Evolutionary conservation across 2,797 vertebrate genomes (phyloP).

Genomic region (Eulemur rubriventer): DNA sequence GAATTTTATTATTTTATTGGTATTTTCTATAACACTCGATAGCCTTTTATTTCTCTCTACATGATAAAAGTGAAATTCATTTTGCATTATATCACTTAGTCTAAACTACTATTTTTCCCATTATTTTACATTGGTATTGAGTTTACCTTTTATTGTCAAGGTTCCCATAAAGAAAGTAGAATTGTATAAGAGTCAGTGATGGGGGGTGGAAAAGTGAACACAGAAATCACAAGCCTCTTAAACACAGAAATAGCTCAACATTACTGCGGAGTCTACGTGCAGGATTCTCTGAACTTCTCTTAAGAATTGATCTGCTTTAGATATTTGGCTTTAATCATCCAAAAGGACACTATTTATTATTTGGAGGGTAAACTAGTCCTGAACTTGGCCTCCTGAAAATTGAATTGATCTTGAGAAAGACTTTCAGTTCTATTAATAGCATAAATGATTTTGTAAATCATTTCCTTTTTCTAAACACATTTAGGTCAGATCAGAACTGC

Average conservation of each 20-base stretch:
- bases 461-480: background rate
- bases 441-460: background rate
- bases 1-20: background rate
- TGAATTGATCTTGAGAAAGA: background rate
- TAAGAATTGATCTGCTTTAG: background rate
- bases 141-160: background rate
- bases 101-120: background rate
- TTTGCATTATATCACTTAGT: background rate
- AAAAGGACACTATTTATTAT: background rate
- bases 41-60: background rate
- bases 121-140: constrained; percentile 7
- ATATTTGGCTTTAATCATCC: background rate
- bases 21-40: background rate
- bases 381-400: background rate
- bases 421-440: background rate
- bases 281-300: background rate
- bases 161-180: background rate
- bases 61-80: background rate
- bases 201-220: background rate
- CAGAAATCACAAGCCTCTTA: background rate
- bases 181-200: background rate
- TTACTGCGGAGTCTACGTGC: background rate
- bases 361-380: background rate
- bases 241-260: background rate
- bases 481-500: background rate